A percentile compares a stretch with the other conserved stretches of the same genome.
Conservation (phyloP, 2,797 vertebrate genomes). For the Luscinia megarhynchos region DNA sequence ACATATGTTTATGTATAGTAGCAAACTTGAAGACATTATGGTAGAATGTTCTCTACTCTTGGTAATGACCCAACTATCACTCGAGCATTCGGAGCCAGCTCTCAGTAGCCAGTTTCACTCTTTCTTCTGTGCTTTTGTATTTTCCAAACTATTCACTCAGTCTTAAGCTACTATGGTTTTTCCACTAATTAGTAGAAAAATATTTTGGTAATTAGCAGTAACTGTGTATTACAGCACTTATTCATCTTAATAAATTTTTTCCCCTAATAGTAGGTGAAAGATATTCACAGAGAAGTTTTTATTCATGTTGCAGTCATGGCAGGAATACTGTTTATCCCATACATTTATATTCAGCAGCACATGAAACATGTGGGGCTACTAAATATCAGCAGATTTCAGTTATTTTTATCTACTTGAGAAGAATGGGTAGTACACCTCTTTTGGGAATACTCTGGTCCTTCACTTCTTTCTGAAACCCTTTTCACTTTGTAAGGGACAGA, state of each 20-base stretch:
- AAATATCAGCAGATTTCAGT: not conserved
- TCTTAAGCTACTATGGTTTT: constrained; percentile 20
- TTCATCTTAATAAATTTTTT: constrained; percentile 6
- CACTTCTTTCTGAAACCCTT: not conserved
- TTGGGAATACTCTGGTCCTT: not conserved
- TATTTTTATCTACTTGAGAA: not conserved
- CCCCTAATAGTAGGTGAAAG: not conserved
- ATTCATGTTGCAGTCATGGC: not conserved
- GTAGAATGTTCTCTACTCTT: constrained; percentile 62
- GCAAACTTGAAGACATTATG: constrained; percentile 69
- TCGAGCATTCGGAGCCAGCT: constrained; percentile 52
- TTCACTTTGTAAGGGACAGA: not conserved
- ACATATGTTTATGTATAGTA: constrained; percentile 62
- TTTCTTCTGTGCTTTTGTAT: constrained; percentile 59
- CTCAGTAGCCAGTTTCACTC: constrained; percentile 56
- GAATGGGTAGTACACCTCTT: not conserved
- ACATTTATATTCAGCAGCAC: not conserved
- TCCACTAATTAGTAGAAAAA: constrained; percentile 51
- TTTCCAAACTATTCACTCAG: constrained; percentile 49
- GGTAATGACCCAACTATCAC: constrained; percentile 70
- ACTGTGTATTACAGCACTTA: constrained; percentile 37
- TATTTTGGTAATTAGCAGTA: constrained; percentile 64
- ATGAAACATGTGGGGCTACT: not conserved
- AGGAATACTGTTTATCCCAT: not conserved
- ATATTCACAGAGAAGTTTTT: not conserved